phyloP scores from a whole-genome alignment of 2,797 vertebrate species.

The Sarcoramphus papa region DNA sequence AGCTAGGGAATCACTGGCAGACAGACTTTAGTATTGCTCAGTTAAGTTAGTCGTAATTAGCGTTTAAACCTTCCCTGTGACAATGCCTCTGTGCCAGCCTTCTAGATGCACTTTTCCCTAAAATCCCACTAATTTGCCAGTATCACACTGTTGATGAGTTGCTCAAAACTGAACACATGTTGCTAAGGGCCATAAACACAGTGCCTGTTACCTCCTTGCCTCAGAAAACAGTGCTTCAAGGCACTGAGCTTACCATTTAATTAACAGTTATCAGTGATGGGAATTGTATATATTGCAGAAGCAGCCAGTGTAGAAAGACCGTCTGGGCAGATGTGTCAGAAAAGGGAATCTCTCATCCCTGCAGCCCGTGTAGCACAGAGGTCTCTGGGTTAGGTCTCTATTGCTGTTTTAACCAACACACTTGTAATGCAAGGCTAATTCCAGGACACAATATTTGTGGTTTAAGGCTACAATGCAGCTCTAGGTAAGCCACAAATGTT shows the following conservation, averaged over 20 bases:
- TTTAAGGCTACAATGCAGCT: neutral
- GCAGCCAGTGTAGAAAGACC: neutral
- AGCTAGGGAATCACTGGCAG: neutral
- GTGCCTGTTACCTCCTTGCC: neutral
- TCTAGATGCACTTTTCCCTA: neutral
- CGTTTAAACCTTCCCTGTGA: neutral
- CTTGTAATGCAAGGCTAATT: neutral
- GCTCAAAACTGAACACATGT: neutral
- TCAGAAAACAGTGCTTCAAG: neutral
- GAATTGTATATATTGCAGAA: neutral
- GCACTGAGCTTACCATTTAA: neutral
- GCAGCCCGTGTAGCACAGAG: neutral
- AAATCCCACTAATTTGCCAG: neutral
- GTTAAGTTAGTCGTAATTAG: neutral
- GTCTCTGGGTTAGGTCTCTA: neutral
- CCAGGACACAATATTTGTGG: neutral
- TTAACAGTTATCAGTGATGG: neutral
- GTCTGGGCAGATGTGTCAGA: neutral
- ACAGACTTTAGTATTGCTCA: neutral
- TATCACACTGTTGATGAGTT: neutral
- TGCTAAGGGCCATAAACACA: neutral
- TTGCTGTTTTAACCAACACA: neutral
- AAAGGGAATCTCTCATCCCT: neutral
- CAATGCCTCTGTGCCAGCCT: neutral
- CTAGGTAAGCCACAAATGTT: neutral